A percentile compares a stretch with the other conserved stretches of the same genome.
Evolutionary conservation across 1,140 invertebrate species (phyloP).

Genomic region (Heliconius himera): DNA sequence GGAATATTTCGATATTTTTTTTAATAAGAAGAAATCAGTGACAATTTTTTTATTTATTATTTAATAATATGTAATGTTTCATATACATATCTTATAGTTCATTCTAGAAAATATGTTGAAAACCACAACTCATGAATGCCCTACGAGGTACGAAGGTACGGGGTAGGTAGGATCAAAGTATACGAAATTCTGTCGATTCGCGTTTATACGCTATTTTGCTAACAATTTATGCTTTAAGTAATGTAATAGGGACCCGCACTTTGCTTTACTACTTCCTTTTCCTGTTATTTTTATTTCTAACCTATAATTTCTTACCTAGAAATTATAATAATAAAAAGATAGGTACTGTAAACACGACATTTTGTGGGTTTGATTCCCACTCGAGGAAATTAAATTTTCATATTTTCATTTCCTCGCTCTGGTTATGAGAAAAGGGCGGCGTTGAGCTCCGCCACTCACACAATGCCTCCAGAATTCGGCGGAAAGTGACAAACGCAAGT

Average conservation of each 20-base stretch:
- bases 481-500: too few relatives aligned
- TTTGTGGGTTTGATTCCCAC: too few relatives aligned
- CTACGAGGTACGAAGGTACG: not conserved
- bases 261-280: not conserved
- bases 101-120: not conserved
- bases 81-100: not conserved
- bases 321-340: too few relatives aligned
- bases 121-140: not conserved
- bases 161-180: not conserved
- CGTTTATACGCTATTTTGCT: not conserved
- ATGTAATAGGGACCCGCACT: not conserved
- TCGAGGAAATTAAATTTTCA: too few relatives aligned
- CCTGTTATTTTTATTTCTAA: not conserved
- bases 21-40: constrained; percentile 28
- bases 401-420: too few relatives aligned
- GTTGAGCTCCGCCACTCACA: too few relatives aligned
- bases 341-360: too few relatives aligned
- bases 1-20: constrained; percentile 36
- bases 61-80: too few relatives aligned
- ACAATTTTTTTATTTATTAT: not conserved
- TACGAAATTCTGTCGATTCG: not conserved
- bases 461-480: too few relatives aligned
- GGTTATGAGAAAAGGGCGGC: too few relatives aligned
- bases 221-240: constrained; percentile 4
- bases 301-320: not conserved